A percentile compares a stretch with the other conserved stretches of the same genome.
These are phyloP conservation scores for Malurus elegans DNA, from an alignment of 2,113 vertebrate species.

Conservation along the genomic window DNA sequence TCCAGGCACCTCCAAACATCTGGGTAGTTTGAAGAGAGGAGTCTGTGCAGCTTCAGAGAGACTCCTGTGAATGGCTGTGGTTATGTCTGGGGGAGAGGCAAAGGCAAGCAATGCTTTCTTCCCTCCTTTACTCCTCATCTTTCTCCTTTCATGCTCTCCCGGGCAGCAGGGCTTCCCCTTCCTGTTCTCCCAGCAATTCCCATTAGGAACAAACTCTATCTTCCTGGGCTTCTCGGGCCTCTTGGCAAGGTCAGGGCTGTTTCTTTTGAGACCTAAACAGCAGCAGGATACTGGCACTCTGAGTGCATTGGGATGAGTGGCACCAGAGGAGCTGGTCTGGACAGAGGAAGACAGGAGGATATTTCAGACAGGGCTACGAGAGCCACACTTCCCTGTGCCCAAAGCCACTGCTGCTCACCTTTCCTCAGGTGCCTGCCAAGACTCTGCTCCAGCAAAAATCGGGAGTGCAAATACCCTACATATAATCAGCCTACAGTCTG, in stretches of 20 bases:
- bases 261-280: background rate
- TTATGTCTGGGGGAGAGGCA: background rate
- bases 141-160: background rate
- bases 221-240: background rate
- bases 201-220: background rate
- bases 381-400: accelerated
- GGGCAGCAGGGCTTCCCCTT: background rate
- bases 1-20: background rate
- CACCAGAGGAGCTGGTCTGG: background rate
- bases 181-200: background rate
- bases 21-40: background rate
- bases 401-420: accelerated
- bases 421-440: background rate
- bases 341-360: background rate
- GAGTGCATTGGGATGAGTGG: accelerated
- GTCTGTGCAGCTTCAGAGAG: background rate
- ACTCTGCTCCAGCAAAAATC: background rate
- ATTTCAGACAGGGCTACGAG: background rate
- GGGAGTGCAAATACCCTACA: background rate
- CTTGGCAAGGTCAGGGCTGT: background rate
- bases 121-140: background rate
- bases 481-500: background rate
- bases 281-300: background rate
- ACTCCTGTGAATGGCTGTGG: background rate
- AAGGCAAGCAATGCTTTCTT: background rate